phyloP scores from a whole-genome alignment of 2,888 invertebrate genomes.

The Drosophila leonis region DNA sequence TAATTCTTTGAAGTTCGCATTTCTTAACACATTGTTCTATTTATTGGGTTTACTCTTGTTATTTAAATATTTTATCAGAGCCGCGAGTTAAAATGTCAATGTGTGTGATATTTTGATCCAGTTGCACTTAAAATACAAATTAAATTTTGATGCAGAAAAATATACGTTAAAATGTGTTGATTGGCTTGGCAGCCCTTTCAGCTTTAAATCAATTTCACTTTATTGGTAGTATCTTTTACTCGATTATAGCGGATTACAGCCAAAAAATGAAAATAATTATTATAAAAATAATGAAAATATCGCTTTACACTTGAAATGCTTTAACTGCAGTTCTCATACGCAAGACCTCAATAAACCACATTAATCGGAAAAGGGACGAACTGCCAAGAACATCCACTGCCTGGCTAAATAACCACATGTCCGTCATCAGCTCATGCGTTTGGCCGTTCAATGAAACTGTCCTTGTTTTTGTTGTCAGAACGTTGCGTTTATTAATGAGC shows the following conservation, averaged over 20 bases:
- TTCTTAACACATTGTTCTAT: not conserved
- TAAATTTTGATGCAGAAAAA: slow-evolving; percentile 7
- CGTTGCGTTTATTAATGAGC: slow-evolving; percentile 71
- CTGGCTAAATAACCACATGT: slow-evolving; percentile 64
- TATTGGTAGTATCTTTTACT: slow-evolving; percentile 28
- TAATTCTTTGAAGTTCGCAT: not conserved
- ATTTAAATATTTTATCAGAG: not conserved
- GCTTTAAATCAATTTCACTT: slow-evolving; percentile 15
- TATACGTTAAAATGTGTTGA: slow-evolving; percentile 6
- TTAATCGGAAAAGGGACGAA: slow-evolving; percentile 40
- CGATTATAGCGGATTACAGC: slow-evolving; percentile 42
- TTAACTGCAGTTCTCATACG: slow-evolving; percentile 17
- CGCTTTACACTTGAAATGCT: slow-evolving; percentile 23
- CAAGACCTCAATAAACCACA: slow-evolving; percentile 25
- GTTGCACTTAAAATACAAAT: not conserved
- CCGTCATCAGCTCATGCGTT: slow-evolving; percentile 56
- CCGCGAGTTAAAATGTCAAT: not conserved
- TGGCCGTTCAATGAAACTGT: slow-evolving; percentile 16
- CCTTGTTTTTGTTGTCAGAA: slow-evolving; percentile 30
- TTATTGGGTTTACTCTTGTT: not conserved
- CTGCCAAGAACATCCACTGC: slow-evolving; percentile 35
- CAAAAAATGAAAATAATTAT: slow-evolving; percentile 21
- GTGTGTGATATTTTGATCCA: not conserved
- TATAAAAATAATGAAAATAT: slow-evolving; percentile 15
- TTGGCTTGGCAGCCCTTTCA: slow-evolving; percentile 6